Evolutionary conservation across 1,140 invertebrate species (phyloP), one percentile per base, ranked within the genome.

Genomic region (Babylonia areolata): DNA sequence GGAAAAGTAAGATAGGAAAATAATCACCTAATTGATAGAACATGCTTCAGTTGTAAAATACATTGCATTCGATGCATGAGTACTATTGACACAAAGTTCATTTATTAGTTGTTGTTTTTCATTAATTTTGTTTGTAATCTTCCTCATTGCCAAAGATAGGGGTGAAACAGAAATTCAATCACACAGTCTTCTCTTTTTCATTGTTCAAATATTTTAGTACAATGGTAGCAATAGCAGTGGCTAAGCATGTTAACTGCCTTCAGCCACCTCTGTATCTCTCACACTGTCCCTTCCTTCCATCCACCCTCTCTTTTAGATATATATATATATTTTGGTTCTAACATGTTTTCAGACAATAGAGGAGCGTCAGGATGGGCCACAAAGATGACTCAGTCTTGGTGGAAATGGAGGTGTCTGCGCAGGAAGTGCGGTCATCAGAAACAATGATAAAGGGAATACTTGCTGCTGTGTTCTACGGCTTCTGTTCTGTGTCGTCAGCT

Each of bases 401-500:
- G 23, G 83, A 87, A 11, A 31, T 88, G n/a, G 84, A 89, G 35
- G 85, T 84, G 28, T 39, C 73, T 20, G 46, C 79, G 0, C n/a
- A 87, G 28, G 81, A 85, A 20, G 54, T 82, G n/a, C 51, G 51
- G 6, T 84, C 87, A n/a, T 20, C 75, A 28, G 33, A 86, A 11
- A 84, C 87, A n/a, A 80, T 86, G 37, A 31, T 89, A 6, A 92
- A 91, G 87, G 90, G 91, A 20, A 85, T 93, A 33, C 42, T 89
- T 28, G 93, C 94, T 58, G 95, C 95, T 12, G 54, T 95, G 1
- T 91, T 95, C 54, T 95, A 95, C 91, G 95, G 95, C 12, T 75
- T 90, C 6, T 94, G 92, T 88, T 95, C 95, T 3, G 91, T 93
- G 1, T 93, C 93, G 23, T 95, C 95, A 92, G 94, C 94, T n/a